phyloP scores from a whole-genome alignment of 2,888 invertebrate genomes.

The Heliconius hortense region DNA sequence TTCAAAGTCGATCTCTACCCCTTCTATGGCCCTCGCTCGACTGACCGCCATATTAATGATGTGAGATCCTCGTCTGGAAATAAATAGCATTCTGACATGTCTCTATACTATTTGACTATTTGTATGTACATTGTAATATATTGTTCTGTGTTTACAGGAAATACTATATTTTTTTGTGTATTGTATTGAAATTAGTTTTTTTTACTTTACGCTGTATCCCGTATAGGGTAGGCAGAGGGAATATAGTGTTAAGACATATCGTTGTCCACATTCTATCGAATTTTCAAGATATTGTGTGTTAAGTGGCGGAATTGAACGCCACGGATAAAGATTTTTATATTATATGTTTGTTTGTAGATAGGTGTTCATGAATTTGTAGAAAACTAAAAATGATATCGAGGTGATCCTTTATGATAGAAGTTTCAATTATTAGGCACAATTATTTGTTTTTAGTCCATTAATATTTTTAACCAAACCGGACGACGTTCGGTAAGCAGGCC shows the following conservation, averaged over 20 bases:
- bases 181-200: not conserved
- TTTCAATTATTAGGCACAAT: too few species aligned
- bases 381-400: too few species aligned
- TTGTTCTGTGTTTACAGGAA: constrained; percentile 49
- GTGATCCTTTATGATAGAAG: too few species aligned
- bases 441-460: too few species aligned
- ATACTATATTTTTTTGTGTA: constrained; percentile 27
- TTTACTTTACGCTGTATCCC: not conserved
- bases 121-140: constrained; percentile 74
- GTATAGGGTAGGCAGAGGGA: not conserved
- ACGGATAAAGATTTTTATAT: too few species aligned
- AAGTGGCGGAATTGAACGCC: too few species aligned
- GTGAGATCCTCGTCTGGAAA: constrained; percentile 61
- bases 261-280: too few species aligned
- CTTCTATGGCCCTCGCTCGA: constrained; percentile 64
- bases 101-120: constrained; percentile 42
- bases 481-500: too few species aligned
- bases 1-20: constrained; percentile 69
- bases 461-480: too few species aligned
- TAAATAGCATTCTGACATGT: constrained; percentile 74
- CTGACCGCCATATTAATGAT: constrained; percentile 76
- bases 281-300: too few species aligned
- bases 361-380: too few species aligned
- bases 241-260: not conserved
- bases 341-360: too few species aligned